Evolutionary conservation across 2,888 invertebrate genomes (phyloP), one percentile per base, ranked within the genome.

Genomic region (Keiferia lycopersicella): DNA sequence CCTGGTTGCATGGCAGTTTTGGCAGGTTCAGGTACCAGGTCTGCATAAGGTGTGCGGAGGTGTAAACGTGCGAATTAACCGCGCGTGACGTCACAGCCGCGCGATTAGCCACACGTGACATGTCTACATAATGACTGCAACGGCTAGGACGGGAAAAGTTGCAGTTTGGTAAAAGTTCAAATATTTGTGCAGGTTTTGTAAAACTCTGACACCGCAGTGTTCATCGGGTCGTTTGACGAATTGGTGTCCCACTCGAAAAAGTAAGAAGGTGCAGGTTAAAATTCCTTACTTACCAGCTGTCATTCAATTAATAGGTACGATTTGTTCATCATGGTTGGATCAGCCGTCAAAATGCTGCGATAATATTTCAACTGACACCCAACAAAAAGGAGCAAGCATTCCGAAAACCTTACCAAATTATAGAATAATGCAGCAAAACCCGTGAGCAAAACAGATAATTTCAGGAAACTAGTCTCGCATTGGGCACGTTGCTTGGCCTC

Each of bases 91-190:
- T 79, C 80, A 81, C 79, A 77, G 64, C 64, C 64, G 63, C 68
- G 78, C 79, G 79, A 84, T 84, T 81, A 83, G 76, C 67, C 45
- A 67, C 66, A 82, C 87, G 86, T 86, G 86, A 83, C 79, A 72
- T 66, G 69, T 71, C 69, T 74, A 62, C 72, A 67, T 81, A 82
- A 82, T 78, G 74, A 70, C 51, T 12, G 22, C 16, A 4, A 4
- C 16, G n/a, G n/a, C 51, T 12, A 12, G n/a, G 6, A 4, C 16
- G n/a, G n/a, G n/a, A 30, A 26, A 30, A 8, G n/a, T 16, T 57
- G 50, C 3, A 34, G 3, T 34, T 34, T 34, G 10, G 34, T 1
- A 51, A 50, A 18, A 20, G n/a, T 11, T 50, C n/a, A 22, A 2
- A 51, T 51, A 22, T 51, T 22, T 22, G 6, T 22, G 18, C 16